A percentile compares a stretch with the other conserved stretches of the same genome.
These are phyloP conservation scores for Drosophila saltans DNA, from an alignment of 1,140 invertebrate genomes.

Conservation along the genomic window DNA sequence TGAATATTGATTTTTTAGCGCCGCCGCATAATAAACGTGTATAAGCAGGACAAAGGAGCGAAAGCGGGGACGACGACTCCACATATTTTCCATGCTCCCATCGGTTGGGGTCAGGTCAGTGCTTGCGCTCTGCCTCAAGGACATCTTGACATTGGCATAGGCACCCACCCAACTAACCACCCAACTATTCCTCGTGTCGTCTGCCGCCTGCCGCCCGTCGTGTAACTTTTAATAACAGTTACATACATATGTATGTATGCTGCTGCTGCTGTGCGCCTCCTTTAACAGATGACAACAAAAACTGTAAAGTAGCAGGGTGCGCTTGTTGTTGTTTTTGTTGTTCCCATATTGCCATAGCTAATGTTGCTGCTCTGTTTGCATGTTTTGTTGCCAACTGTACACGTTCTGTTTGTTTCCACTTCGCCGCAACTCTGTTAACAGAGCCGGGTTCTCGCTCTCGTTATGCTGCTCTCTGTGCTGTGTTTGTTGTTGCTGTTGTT, in stretches of 20 bases:
- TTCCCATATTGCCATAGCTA: conserved; percentile 6
- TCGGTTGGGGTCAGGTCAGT: conserved; percentile 61
- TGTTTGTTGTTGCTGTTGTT: conserved; percentile 34
- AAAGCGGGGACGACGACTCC: not conserved
- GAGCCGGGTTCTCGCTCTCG: conserved; percentile 27
- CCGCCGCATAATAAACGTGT: conserved; percentile 25
- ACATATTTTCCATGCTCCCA: not conserved
- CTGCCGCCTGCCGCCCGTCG: too few species aligned
- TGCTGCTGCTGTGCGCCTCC: conserved; percentile 21
- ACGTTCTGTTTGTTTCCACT: conserved; percentile 34
- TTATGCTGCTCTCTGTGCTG: conserved; percentile 17
- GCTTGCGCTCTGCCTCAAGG: conserved; percentile 58
- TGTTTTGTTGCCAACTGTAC: conserved; percentile 83
- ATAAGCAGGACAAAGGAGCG: conserved; percentile 11
- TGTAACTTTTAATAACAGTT: conserved; percentile 4
- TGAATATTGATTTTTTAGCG: conserved; percentile 64
- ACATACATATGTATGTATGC: not conserved
- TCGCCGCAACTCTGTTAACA: conserved; percentile 57
- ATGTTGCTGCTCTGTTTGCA: conserved; percentile 55
- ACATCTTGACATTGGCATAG: conserved; percentile 59
- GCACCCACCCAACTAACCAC: conserved; percentile 7
- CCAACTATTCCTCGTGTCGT: too few species aligned
- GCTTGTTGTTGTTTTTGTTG: conserved; percentile 28
- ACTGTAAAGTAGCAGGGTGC: conserved; percentile 24
- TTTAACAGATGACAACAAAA: conserved; percentile 48